These are phyloP conservation scores for Drosophila sordidula DNA, from an alignment of 2,888 invertebrate species.

Conservation along the genomic window DNA sequence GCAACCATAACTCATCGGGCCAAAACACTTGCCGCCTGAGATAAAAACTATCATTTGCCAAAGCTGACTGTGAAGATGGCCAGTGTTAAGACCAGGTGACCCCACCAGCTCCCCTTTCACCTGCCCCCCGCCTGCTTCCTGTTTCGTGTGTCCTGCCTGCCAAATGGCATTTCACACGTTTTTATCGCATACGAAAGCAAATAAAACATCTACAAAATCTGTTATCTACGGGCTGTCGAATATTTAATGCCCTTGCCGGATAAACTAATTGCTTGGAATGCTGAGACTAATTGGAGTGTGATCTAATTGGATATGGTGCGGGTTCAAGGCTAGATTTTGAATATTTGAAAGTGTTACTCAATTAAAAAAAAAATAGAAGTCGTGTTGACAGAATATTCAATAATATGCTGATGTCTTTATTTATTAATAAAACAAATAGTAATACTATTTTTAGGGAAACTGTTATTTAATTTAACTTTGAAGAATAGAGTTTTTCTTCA, in stretches of 20 bases:
- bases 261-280: neutral
- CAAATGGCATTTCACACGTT: conserved; percentile 79
- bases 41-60: conserved; percentile 82
- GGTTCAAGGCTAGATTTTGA: no score
- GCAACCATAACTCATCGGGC: conserved; percentile 75
- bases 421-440: no score
- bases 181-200: conserved; percentile 60
- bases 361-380: no score
- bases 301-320: no score
- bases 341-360: no score
- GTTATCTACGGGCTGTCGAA: conserved; percentile 15
- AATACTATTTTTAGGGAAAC: no score
- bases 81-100: conserved; percentile 43
- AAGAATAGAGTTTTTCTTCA: no score
- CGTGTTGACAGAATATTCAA: no score
- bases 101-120: conserved; percentile 9
- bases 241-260: conserved; percentile 18
- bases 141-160: conserved; percentile 47
- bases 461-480: no score
- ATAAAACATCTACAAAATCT: conserved; percentile 20
- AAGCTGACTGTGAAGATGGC: conserved; percentile 67
- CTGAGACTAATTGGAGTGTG: no score
- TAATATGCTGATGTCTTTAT: no score
- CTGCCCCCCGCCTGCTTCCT: conserved; percentile 7
- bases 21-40: conserved; percentile 69